Evolutionary conservation across 2,888 invertebrate genomes (phyloP).

Genomic region (Dicyrtoma fusca): DNA sequence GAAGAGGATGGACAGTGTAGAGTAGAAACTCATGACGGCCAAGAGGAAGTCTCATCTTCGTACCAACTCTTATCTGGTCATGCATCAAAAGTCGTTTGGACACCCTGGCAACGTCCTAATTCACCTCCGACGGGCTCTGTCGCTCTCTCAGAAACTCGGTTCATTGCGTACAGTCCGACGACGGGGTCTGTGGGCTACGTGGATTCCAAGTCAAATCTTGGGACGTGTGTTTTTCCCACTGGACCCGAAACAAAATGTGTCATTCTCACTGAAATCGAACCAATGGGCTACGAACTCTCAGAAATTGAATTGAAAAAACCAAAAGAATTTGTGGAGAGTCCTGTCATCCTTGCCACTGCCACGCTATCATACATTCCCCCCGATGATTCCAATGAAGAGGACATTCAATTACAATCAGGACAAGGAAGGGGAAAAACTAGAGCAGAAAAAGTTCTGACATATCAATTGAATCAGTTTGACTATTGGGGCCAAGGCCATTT

Average conservation of each 20-base stretch:
- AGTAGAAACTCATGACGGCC: slow-evolving; percentile 2
- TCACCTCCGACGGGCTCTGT: slow-evolving; percentile 72
- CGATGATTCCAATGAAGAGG: background rate
- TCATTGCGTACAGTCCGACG: slow-evolving; percentile 49
- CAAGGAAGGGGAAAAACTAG: slow-evolving; percentile 22
- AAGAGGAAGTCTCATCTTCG: slow-evolving; percentile 18
- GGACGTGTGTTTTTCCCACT: slow-evolving; percentile 60
- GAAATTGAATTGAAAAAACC: slow-evolving; percentile 63
- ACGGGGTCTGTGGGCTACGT: slow-evolving; percentile 70
- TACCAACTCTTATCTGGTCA: slow-evolving; percentile 63
- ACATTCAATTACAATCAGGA: slow-evolving; percentile 13
- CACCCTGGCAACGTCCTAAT: slow-evolving; percentile 71
- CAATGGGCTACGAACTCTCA: slow-evolving; percentile 74
- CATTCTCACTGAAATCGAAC: slow-evolving; percentile 78
- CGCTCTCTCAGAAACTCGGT: slow-evolving; percentile 56
- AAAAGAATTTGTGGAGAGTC: slow-evolving; percentile 53
- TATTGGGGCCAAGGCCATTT: slow-evolving; percentile 77
- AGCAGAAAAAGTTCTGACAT: slow-evolving; percentile 70
- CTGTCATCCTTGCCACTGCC: slow-evolving; percentile 49
- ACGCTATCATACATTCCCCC: slow-evolving; percentile 44
- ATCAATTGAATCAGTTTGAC: slow-evolving; percentile 68
- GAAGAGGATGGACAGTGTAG: slow-evolving; percentile 22
- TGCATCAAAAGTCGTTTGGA: slow-evolving; percentile 76
- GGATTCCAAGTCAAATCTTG: slow-evolving; percentile 65
- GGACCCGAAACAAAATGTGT: slow-evolving; percentile 54